phyloP scores from a whole-genome alignment of 2,888 invertebrate genomes.

The Rhagium mordax region DNA sequence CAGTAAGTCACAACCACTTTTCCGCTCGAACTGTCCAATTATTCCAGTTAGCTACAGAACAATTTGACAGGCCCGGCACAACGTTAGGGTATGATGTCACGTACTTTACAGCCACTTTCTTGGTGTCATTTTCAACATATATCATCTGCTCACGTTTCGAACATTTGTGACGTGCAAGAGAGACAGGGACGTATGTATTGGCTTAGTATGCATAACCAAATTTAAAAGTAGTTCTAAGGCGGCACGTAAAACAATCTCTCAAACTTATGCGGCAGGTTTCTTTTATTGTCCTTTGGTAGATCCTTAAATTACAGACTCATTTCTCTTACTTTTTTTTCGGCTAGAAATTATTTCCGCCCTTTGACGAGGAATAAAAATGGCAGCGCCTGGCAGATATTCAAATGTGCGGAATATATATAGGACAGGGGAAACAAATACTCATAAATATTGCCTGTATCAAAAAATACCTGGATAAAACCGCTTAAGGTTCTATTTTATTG shows the following conservation, averaged over 20 bases:
- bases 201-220: conserved; percentile 42
- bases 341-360: background rate
- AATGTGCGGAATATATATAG: too few species aligned
- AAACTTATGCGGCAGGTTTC: conserved; percentile 33
- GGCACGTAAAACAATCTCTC: conserved; percentile 38
- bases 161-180: conserved; percentile 43
- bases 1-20: background rate
- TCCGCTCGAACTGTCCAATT: conserved; percentile 19
- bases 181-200: conserved; percentile 32
- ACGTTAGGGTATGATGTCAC: conserved; percentile 42
- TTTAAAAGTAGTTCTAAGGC: conserved; percentile 29
- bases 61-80: conserved; percentile 44
- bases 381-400: too few species aligned
- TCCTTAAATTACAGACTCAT: background rate
- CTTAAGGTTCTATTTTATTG: too few species aligned
- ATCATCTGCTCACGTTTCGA: conserved; percentile 43
- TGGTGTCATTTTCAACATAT: conserved; percentile 37
- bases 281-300: conserved; percentile 27
- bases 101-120: conserved; percentile 49
- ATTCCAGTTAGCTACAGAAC: conserved; percentile 24
- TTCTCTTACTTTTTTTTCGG: background rate
- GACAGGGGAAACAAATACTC: too few species aligned
- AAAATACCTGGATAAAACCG: too few species aligned
- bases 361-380: background rate
- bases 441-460: too few species aligned